phyloP scores from a whole-genome alignment of 2,888 invertebrate species.

The Limnephilus auricula region DNA sequence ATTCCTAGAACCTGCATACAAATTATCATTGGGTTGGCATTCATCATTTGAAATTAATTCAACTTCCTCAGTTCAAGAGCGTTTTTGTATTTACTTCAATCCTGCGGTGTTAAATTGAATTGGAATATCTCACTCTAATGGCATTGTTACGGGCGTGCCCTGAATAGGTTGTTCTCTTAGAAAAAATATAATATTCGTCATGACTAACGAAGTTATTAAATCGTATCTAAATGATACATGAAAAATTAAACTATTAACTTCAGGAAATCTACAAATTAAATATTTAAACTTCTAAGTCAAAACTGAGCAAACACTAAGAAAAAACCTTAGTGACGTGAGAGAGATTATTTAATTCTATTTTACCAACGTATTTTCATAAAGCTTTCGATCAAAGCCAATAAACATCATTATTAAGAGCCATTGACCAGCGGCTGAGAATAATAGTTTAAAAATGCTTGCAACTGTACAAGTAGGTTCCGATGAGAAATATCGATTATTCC shows the following conservation, averaged over 20 bases:
- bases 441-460: no score
- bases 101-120: slow-evolving; percentile 12
- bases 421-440: no score
- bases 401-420: no score
- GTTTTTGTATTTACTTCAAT: slow-evolving; percentile 21
- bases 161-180: background rate
- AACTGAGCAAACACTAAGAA: no score
- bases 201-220: background rate
- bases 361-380: no score
- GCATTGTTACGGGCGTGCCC: background rate
- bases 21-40: slow-evolving; percentile 23
- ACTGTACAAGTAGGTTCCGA: no score
- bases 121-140: slow-evolving; percentile 11
- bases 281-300: no score
- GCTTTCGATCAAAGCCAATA: no score
- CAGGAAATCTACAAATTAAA: background rate
- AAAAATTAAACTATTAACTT: background rate
- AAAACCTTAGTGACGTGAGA: no score
- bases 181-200: background rate
- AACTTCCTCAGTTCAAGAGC: background rate
- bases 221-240: background rate
- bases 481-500: no score
- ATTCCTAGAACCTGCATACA: slow-evolving; percentile 32
- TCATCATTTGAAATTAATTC: slow-evolving; percentile 26
- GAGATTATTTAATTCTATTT: no score